Evolutionary conservation across 2,888 invertebrate genomes (phyloP).

Genomic region (Parochlus steinenii): DNA sequence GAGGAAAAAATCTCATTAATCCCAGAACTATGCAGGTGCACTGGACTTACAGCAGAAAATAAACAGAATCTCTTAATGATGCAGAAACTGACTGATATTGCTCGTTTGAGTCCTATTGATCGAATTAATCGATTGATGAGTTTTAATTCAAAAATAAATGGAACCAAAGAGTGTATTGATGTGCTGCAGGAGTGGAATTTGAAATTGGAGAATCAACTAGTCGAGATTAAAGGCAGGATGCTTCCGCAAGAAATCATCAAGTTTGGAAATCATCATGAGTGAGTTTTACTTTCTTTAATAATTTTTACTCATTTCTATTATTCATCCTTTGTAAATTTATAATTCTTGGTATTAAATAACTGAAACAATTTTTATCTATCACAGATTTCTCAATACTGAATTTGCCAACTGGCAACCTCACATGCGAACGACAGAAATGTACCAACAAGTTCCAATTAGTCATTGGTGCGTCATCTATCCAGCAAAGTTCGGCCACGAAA

Average conservation of each 20-base stretch:
- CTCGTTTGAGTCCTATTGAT: slow-evolving; percentile 51
- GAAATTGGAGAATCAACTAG: not conserved
- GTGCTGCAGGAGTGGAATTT: slow-evolving; percentile 7
- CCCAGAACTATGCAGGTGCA: slow-evolving; percentile 75
- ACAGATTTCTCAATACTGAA: too few species aligned
- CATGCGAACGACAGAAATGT: slow-evolving; percentile 37
- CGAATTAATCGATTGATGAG: too few species aligned
- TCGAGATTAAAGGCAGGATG: not conserved
- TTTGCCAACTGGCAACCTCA: slow-evolving; percentile 66
- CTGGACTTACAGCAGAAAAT: slow-evolving; percentile 61
- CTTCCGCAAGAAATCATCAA: not conserved
- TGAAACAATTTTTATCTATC: too few species aligned
- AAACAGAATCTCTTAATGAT: slow-evolving; percentile 41
- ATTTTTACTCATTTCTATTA: too few species aligned
- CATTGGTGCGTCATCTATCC: slow-evolving; percentile 30
- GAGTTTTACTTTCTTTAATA: not conserved
- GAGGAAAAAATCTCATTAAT: slow-evolving; percentile 41
- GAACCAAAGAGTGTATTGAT: not conserved
- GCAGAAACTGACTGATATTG: slow-evolving; percentile 53
- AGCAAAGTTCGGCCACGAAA: slow-evolving; percentile 19
- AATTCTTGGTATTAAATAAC: too few species aligned
- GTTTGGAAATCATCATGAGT: not conserved
- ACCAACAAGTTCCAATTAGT: slow-evolving; percentile 19
- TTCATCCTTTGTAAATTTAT: too few species aligned
- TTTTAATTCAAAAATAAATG: not conserved